These are phyloP conservation scores for Penaeus japonicus DNA, from an alignment of 1,140 invertebrate species.

Conservation along the genomic window DNA sequence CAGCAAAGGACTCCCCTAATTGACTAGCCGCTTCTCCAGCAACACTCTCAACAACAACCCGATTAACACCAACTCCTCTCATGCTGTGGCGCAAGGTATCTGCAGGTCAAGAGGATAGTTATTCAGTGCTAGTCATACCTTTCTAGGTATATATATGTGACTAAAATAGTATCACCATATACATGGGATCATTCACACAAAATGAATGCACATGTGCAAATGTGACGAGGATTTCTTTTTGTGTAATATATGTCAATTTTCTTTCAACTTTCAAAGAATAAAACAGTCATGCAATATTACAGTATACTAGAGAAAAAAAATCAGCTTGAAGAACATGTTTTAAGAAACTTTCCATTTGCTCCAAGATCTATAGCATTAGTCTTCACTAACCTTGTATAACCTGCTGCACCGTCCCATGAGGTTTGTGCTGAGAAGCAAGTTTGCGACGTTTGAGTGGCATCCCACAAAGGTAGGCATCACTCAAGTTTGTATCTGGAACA, in stretches of 20 bases:
- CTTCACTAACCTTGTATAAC: constrained; percentile 48
- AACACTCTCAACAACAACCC: constrained; percentile 50
- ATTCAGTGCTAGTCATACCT: neutral
- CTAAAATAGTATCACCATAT: neutral
- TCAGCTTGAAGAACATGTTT: too few relatives aligned
- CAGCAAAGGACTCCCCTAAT: constrained; percentile 40
- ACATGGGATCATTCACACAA: neutral
- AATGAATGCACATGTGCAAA: neutral
- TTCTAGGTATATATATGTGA: neutral
- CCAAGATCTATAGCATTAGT: too few relatives aligned
- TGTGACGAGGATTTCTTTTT: neutral
- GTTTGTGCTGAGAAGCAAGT: constrained; percentile 67
- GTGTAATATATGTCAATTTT: too few relatives aligned
- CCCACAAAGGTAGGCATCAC: constrained; percentile 82
- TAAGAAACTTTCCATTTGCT: too few relatives aligned
- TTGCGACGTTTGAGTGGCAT: constrained; percentile 83
- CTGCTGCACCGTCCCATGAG: constrained; percentile 50
- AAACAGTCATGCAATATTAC: too few relatives aligned
- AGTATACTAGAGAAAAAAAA: too few relatives aligned
- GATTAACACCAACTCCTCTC: constrained; percentile 50
- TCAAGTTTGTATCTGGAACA: constrained; percentile 53
- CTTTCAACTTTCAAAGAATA: too few relatives aligned
- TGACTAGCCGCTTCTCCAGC: constrained; percentile 40
- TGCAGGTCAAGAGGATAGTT: neutral
- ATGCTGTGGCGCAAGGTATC: constrained; percentile 53